Conservation (phyloP, 2,888 invertebrate species). For the Drosophila parthenogenetica region DNA sequence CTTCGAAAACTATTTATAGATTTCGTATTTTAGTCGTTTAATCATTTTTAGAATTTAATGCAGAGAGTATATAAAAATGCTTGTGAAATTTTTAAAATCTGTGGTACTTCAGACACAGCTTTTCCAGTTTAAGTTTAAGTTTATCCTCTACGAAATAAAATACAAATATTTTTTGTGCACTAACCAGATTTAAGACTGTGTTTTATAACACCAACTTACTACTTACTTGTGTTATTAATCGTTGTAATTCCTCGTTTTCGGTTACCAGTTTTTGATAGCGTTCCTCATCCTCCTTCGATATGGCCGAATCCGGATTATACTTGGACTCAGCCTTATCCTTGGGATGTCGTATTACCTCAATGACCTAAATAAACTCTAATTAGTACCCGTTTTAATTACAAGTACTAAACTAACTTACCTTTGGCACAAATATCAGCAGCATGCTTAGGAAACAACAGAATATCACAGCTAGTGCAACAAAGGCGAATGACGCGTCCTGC, state of each 20-base stretch:
- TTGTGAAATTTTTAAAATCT: no score
- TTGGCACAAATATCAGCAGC: slow-evolving; percentile 99
- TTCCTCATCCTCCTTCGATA: slow-evolving; percentile 97
- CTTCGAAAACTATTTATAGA: no score
- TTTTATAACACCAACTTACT: neutral
- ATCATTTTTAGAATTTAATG: no score
- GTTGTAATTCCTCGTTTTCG: slow-evolving; percentile 98
- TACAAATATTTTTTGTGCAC: no score
- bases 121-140: no score
- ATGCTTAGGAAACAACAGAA: slow-evolving; percentile 99
- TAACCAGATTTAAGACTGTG: no score
- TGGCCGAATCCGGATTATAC: slow-evolving; percentile 92
- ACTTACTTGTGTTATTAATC: slow-evolving; percentile 95
- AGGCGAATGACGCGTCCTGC: slow-evolving; percentile 98
- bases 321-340: slow-evolving; percentile 95
- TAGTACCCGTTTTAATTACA: neutral
- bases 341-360: slow-evolving; percentile 95
- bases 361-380: slow-evolving; percentile 87
- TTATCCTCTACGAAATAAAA: no score
- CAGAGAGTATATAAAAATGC: no score
- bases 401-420: slow-evolving; percentile 87
- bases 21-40: no score
- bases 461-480: slow-evolving; percentile 97
- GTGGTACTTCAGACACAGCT: no score
- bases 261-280: slow-evolving; percentile 95